phyloP scores from a whole-genome alignment of 2,797 vertebrate species.

The Rhyacichthys aspro region DNA sequence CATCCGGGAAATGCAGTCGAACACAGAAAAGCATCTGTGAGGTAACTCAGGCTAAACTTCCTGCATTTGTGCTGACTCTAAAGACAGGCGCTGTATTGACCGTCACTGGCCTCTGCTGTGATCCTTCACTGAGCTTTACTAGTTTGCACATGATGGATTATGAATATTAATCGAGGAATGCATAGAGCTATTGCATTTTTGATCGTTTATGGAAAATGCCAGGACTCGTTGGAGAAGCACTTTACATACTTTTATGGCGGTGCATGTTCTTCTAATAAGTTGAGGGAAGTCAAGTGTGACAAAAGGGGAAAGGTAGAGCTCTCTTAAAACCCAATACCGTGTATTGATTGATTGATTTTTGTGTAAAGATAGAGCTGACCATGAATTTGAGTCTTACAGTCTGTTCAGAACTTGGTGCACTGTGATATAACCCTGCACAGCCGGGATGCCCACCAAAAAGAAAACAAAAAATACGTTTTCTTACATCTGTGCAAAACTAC shows the following conservation, averaged over 20 bases:
- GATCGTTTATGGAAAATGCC: constrained; percentile 4
- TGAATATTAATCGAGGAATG: constrained; percentile 15
- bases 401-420: too few relatives aligned
- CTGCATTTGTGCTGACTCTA: constrained; percentile 1
- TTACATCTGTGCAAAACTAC: too few relatives aligned
- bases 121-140: constrained; percentile 14
- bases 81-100: constrained; percentile 1
- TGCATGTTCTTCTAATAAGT: not conserved
- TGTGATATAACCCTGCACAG: too few relatives aligned
- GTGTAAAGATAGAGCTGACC: not conserved
- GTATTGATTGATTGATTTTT: constrained; percentile 4
- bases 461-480: too few relatives aligned
- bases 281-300: not conserved
- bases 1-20: not conserved
- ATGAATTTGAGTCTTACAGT: too few relatives aligned
- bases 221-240: not conserved
- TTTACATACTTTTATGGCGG: not conserved
- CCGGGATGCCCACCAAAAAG: too few relatives aligned
- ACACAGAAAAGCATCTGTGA: not conserved
- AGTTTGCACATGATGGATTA: not conserved
- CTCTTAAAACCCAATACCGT: not conserved
- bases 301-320: not conserved
- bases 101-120: not conserved
- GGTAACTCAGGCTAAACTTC: not conserved
- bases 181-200: not conserved